phyloP scores from a whole-genome alignment of 2,113 vertebrate genomes.

The Caloenas nicobarica region DNA sequence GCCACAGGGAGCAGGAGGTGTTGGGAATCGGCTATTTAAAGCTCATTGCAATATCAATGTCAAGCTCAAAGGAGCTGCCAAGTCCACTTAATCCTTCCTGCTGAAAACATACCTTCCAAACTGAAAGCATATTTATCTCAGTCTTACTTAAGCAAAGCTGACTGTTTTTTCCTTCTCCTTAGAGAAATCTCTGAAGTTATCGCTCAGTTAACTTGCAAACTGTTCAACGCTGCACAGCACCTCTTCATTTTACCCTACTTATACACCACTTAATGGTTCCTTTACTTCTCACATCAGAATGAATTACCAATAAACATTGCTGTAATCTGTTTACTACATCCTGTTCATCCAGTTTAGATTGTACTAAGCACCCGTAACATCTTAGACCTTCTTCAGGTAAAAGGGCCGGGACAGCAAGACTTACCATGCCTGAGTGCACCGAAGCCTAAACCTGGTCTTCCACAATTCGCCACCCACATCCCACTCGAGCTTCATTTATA shows the following conservation, averaged over 20 bases:
- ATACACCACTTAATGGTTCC: not conserved
- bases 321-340: conserved; percentile 32
- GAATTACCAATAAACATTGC: not conserved
- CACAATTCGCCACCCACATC: not conserved
- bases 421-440: not conserved
- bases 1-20: not conserved
- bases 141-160: not conserved
- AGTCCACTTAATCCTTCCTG: not conserved
- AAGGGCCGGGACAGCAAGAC: not conserved
- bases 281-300: not conserved
- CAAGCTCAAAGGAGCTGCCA: conserved; percentile 33
- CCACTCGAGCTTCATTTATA: not conserved
- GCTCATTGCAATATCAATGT: conserved; percentile 27
- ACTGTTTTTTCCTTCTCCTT: not conserved
- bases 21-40: conserved; percentile 25
- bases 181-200: not conserved
- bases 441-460: not conserved
- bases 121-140: not conserved
- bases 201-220: not conserved
- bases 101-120: not conserved
- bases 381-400: not conserved
- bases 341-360: conserved; percentile 27
- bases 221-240: not conserved
- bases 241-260: not conserved
- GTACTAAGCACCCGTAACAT: not conserved